Evolutionary conservation across 2,113 vertebrate species (phyloP).

Genomic region (Periophthalmus modestus): DNA sequence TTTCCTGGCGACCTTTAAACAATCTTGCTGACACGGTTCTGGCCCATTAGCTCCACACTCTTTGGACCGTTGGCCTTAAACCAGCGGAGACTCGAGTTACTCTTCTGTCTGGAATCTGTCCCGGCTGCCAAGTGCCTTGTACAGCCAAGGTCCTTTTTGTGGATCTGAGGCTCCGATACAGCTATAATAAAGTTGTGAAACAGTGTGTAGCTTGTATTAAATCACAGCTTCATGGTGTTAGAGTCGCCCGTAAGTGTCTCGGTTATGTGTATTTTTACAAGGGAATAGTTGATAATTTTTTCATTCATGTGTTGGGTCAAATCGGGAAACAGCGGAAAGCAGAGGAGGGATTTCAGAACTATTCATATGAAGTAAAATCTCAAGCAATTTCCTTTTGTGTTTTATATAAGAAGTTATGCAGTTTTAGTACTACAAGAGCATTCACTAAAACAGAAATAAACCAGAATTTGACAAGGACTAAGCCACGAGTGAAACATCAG

Average conservation of each 20-base stretch:
- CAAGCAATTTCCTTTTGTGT: background rate
- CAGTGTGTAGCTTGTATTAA: background rate
- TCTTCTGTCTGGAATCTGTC: constrained; percentile 8
- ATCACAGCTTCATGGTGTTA: background rate
- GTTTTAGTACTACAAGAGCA: background rate
- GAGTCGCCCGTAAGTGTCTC: background rate
- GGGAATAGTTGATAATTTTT: background rate
- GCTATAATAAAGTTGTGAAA: background rate
- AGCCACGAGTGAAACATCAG: background rate
- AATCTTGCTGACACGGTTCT: background rate
- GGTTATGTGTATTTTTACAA: background rate
- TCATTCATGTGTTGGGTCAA: background rate
- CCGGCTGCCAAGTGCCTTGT: background rate
- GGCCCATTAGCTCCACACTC: background rate
- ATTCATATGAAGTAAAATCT: background rate
- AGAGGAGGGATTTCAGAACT: background rate
- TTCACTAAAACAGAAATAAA: background rate
- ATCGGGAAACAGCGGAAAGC: background rate
- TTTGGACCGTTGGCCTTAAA: background rate
- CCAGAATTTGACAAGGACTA: background rate
- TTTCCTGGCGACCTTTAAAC: background rate
- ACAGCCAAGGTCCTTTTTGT: background rate
- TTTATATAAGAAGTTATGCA: background rate
- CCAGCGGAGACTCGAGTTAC: constrained; percentile 6
- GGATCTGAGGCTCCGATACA: background rate